Conservation (phyloP, 2,797 vertebrate genomes). For the Anas acuta region DNA sequence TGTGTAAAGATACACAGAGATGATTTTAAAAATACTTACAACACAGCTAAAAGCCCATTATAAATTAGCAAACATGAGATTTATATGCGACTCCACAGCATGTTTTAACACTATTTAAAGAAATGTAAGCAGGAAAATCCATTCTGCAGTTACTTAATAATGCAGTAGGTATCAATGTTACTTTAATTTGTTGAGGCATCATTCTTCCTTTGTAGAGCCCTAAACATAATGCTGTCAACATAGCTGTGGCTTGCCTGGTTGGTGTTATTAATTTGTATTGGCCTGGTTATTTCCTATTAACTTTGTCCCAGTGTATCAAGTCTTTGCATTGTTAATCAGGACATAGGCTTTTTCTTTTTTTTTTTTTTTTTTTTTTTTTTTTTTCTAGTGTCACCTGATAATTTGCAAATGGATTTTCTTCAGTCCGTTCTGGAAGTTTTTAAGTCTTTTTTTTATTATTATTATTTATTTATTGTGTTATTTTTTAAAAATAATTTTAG, state of each 20-base stretch:
- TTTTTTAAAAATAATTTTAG: background rate
- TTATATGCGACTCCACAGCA: slow-evolving; percentile 10
- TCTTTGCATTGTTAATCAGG: background rate
- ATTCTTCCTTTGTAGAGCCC: background rate
- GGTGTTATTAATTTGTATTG: background rate
- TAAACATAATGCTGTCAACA: background rate
- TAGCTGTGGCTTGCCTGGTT: background rate
- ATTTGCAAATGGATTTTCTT: background rate
- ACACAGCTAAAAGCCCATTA: slow-evolving; percentile 22
- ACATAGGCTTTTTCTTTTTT: background rate
- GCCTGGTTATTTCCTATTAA: background rate
- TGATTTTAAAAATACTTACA: background rate
- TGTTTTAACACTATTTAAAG: slow-evolving; percentile 10
- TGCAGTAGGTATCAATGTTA: background rate
- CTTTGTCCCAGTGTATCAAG: background rate
- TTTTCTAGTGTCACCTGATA: background rate
- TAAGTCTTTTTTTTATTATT: background rate
- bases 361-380: background rate
- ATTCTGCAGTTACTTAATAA: slow-evolving; percentile 39
- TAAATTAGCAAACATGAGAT: slow-evolving; percentile 19
- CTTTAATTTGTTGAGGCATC: slow-evolving; percentile 29
- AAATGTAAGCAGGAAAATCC: background rate
- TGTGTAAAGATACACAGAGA: slow-evolving; percentile 18
- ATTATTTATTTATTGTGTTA: no score
- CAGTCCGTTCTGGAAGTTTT: background rate